A percentile compares a stretch with the other conserved stretches of the same genome.
phyloP scores from a whole-genome alignment of 2,797 vertebrate genomes.

The Echeneis naucrates region DNA sequence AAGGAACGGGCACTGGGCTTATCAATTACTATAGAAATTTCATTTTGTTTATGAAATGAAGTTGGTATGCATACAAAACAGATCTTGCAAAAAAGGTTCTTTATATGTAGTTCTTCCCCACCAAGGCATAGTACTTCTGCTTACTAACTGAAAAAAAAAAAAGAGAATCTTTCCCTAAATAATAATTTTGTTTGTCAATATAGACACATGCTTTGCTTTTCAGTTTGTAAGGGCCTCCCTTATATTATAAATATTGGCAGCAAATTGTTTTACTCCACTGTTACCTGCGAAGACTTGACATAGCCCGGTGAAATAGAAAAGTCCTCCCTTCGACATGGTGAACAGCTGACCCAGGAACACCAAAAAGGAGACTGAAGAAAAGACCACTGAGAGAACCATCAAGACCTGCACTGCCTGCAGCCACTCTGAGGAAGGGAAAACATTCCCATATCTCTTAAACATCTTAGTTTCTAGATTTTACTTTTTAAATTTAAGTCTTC shows the following conservation, averaged over 20 bases:
- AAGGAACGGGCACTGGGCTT: not conserved
- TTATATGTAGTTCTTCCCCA: not conserved
- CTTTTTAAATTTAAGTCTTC: not conserved
- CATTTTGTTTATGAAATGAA: not conserved
- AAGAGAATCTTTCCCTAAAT: not conserved
- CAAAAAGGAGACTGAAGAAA: conserved; percentile 91
- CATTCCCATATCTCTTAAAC: not conserved
- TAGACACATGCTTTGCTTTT: not conserved
- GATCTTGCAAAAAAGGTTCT: not conserved
- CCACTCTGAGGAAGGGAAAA: conserved; percentile 82
- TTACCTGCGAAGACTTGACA: conserved; percentile 92
- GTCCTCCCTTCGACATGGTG: conserved; percentile 89
- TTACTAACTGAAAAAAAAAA: not conserved
- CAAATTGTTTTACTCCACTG: conserved; percentile 25
- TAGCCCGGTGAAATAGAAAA: conserved; percentile 92
- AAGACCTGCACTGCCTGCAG: conserved; percentile 90
- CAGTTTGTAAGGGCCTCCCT: not conserved
- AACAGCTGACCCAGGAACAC: conserved; percentile 93
- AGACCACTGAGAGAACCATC: conserved; percentile 91
- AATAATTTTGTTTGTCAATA: not conserved
- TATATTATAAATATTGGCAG: not conserved
- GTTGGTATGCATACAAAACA: no score
- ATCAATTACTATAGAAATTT: not conserved
- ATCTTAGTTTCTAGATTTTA: not conserved
- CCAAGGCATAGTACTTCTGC: not conserved